Percentiles rank a stretch among this genome's conserved stretches.
Conservation (phyloP, 2,113 vertebrate genomes). For the Rhegmatorhina hoffmannsi region DNA sequence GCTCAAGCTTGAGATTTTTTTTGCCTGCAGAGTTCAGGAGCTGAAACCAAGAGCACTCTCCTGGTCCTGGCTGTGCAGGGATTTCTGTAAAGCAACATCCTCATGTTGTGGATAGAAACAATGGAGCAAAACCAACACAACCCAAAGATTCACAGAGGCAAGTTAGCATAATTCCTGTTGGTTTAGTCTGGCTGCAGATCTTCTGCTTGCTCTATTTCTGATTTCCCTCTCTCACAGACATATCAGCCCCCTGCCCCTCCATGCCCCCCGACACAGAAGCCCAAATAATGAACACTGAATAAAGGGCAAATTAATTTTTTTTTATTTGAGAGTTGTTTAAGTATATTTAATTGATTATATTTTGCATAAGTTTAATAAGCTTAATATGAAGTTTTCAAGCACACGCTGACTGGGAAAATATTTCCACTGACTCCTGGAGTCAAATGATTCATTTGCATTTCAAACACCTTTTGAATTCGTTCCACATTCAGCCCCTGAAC, state of each 20-base stretch:
- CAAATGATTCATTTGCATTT: background rate
- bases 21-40: conserved; percentile 15
- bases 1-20: conserved; percentile 4
- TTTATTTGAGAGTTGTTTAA: background rate
- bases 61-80: background rate
- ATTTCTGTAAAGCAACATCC: background rate
- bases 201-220: background rate
- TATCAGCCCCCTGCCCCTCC: accelerated
- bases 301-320: background rate
- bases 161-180: background rate
- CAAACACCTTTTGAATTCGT: background rate
- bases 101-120: conserved; percentile 7
- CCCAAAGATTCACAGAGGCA: background rate
- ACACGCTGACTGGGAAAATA: background rate
- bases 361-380: background rate
- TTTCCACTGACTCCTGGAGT: background rate
- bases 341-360: background rate
- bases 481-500: background rate
- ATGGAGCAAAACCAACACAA: background rate
- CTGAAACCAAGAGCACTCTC: conserved; percentile 2
- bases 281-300: background rate
- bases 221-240: background rate
- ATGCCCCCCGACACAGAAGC: background rate
- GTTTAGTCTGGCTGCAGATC: background rate
- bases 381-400: background rate